Base-by-base conservation (phyloP, 2,888 invertebrate genomes). In the Megaustenia siamemsis region DNA sequence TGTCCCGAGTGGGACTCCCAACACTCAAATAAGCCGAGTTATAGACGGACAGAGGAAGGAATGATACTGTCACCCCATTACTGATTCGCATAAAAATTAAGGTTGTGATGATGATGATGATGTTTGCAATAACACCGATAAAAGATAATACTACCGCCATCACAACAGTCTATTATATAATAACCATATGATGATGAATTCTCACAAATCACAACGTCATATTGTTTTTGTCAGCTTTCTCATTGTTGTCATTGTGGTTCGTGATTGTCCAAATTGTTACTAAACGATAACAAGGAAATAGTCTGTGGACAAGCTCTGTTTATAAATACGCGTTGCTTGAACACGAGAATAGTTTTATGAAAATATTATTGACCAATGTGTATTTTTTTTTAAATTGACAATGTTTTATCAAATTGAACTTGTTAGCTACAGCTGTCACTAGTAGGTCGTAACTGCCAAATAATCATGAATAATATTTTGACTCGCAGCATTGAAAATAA, bases 11-110 rank as follows among this genome's bases (percentile, higher is more conserved):
- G 28, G 43, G 10, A 21, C 53, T 35, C 35, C 45, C 56, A n/a
- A 32, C n/a, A 0, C 43, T 28, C 10, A 73, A 2, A 24, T 60
- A 73, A 24, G 21, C 3, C 56, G 75, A 8, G 32, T 82, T 75
- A 38, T 40, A 73, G 28, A 73, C 12, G n/a, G 75, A 35, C 32
- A 82, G 21, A 5, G 43, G 3, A 8, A 82, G 45, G 32, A 82
- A 71, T 2, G 60, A 82, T n/a, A 75, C 43, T n/a, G 56, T 82
- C 53, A 73, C 63, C 1, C 73, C 60, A 56, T 82, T 75, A n/a
- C 40, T 63, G 12, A 82, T 18, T 28, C 82, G 40, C 43, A 73
- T 71, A 40, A n/a, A 15, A 2, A 60, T 21, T 35, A 82, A 82
- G 1, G 43, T 63, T 38, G 28, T 60, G 28, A 82, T 82, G 75